phyloP scores from a whole-genome alignment of 2,113 vertebrate genomes.

The Callopanchax toddi region DNA sequence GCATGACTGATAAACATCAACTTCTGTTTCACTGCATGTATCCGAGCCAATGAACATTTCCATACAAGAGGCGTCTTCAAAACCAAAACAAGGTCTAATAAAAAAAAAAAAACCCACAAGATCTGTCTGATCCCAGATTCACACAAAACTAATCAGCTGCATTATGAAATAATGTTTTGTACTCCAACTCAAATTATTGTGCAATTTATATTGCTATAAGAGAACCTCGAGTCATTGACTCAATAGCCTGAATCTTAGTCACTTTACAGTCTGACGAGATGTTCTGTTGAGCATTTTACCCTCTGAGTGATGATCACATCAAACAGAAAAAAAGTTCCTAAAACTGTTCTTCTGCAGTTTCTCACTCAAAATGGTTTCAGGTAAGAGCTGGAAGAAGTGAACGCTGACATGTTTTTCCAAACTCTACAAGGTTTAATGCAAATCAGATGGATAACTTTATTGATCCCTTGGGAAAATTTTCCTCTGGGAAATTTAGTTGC shows the following conservation, averaged over 20 bases:
- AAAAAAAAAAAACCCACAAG: neutral
- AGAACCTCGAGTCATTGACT: neutral
- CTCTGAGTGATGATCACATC: too few species aligned
- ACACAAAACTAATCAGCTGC: neutral
- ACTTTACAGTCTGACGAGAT: slow-evolving; percentile 8
- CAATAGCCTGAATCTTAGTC: slow-evolving; percentile 15
- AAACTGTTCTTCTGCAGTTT: neutral
- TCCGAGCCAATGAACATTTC: neutral
- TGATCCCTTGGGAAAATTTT: too few species aligned
- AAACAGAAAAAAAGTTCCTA: neutral
- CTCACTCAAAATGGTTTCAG: neutral
- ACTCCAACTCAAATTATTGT: slow-evolving; percentile 2
- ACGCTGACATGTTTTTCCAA: neutral
- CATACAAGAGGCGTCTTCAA: too few species aligned
- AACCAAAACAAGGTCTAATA: too few species aligned
- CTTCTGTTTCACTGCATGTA: neutral
- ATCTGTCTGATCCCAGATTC: neutral
- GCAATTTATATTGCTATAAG: slow-evolving; percentile 2
- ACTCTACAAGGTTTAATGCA: neutral
- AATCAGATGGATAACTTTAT: too few species aligned
- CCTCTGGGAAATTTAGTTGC: too few species aligned
- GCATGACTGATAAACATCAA: too few species aligned
- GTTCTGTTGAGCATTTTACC: neutral
- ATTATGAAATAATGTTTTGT: slow-evolving; percentile 13
- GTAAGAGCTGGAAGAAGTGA: neutral